phyloP scores from a whole-genome alignment of 2,888 invertebrate genomes.

The Koerneria pararmatus region DNA sequence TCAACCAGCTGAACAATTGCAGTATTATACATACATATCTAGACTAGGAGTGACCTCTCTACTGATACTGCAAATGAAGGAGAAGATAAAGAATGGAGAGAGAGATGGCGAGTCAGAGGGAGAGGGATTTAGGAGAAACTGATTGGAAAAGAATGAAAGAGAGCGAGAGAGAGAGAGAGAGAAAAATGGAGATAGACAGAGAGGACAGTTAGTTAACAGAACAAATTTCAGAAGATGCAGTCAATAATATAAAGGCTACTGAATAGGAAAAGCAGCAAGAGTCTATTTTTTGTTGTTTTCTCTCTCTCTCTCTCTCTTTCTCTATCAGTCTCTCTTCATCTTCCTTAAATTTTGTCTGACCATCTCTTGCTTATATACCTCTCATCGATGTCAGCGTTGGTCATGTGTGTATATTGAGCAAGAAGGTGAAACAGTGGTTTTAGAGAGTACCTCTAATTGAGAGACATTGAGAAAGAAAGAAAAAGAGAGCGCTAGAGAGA shows the following conservation, averaged over 20 bases:
- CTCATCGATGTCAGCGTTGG: too few relatives aligned
- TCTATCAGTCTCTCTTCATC: slow-evolving; percentile 11
- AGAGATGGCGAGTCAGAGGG: too few relatives aligned
- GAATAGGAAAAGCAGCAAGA: too few relatives aligned
- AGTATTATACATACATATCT: too few relatives aligned
- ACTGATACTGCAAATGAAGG: too few relatives aligned
- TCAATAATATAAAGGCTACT: not conserved
- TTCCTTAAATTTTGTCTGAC: not conserved
- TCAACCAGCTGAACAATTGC: too few relatives aligned
- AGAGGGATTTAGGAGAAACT: not conserved
- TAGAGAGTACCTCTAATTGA: not conserved
- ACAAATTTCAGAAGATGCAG: not conserved
- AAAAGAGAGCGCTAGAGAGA: slow-evolving; percentile 6
- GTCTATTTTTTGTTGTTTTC: not conserved
- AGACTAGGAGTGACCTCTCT: too few relatives aligned
- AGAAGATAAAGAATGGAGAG: too few relatives aligned
- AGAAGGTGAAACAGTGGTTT: not conserved
- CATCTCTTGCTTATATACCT: not conserved
- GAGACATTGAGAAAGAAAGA: slow-evolving; percentile 1
- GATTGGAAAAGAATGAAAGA: not conserved
- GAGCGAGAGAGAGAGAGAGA: too few relatives aligned
- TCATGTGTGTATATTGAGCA: not conserved
- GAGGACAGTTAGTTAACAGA: too few relatives aligned
- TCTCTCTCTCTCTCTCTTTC: slow-evolving; percentile 5
- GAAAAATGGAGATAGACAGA: too few relatives aligned